Conservation (phyloP, 2,888 invertebrate genomes). For the Drosophila acutilabella region DNA sequence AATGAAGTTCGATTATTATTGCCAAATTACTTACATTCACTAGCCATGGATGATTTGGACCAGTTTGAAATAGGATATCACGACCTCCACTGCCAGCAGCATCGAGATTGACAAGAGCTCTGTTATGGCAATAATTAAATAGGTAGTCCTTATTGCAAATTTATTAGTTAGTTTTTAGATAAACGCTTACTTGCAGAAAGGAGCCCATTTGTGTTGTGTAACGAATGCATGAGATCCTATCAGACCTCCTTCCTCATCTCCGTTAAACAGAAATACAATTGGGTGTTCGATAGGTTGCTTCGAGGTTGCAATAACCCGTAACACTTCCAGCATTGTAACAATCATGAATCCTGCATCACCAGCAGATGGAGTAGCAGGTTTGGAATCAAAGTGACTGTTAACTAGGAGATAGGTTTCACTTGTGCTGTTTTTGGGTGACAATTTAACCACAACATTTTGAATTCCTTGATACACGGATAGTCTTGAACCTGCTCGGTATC, state of each 20-base stretch:
- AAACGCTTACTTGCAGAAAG: conserved; percentile 86
- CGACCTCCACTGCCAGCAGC: conserved; percentile 96
- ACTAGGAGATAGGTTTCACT: conserved; percentile 86
- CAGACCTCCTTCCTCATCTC: conserved; percentile 88
- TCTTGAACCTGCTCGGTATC: not conserved
- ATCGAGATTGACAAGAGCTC: conserved; percentile 94
- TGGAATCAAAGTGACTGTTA: conserved; percentile 97
- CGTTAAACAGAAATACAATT: conserved; percentile 89
- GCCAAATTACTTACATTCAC: conserved; percentile 85
- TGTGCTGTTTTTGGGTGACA: conserved; percentile 70
- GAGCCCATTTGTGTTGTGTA: conserved; percentile 92
- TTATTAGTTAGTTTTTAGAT: not conserved
- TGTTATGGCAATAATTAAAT: not conserved
- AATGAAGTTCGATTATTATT: not conserved
- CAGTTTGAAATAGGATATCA: conserved; percentile 94
- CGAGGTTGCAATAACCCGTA: conserved; percentile 84
- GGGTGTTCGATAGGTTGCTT: conserved; percentile 85
- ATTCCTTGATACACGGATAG: conserved; percentile 49
- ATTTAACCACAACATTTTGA: conserved; percentile 82
- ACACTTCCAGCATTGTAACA: conserved; percentile 87
- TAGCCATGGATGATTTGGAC: conserved; percentile 90
- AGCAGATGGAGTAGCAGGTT: conserved; percentile 90
- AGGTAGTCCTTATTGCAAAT: not conserved
- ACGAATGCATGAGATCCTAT: conserved; percentile 90
- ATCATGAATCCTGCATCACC: conserved; percentile 89